phyloP scores from a whole-genome alignment of 2,888 invertebrate genomes.

The Labia minor region DNA sequence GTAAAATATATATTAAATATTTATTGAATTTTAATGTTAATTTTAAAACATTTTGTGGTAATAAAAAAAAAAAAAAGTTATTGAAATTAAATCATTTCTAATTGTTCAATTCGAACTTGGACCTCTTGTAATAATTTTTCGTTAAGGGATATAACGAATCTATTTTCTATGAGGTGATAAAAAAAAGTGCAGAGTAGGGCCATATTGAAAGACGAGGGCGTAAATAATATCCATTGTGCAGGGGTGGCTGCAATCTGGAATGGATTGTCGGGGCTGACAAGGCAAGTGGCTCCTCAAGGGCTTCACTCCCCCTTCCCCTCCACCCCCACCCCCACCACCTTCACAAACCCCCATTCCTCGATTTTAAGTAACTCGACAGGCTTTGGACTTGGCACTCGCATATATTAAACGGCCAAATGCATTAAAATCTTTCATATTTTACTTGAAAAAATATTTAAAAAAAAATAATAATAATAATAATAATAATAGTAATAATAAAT shows the following conservation, averaged over 20 bases:
- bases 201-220: not conserved
- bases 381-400: not conserved
- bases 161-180: not conserved
- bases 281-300: constrained; percentile 1
- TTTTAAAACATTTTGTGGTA: no score
- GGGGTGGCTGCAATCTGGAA: not conserved
- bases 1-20: no score
- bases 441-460: not conserved
- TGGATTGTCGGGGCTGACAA: constrained; percentile 2
- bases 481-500: no score
- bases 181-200: not conserved
- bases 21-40: no score
- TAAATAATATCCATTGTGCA: constrained; percentile 4
- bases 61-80: no score
- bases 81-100: no score
- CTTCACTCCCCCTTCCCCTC: not conserved
- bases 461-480: not conserved
- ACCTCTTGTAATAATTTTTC: no score
- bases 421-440: not conserved
- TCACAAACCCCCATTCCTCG: no score
- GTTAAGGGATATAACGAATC: not conserved
- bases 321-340: no score
- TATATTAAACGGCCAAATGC: not conserved
- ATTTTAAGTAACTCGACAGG: not conserved
- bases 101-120: no score